Evolutionary conservation across 2,113 vertebrate species (phyloP), one percentile per base, ranked within the genome.

Genomic region (Peromyscus californicus): DNA sequence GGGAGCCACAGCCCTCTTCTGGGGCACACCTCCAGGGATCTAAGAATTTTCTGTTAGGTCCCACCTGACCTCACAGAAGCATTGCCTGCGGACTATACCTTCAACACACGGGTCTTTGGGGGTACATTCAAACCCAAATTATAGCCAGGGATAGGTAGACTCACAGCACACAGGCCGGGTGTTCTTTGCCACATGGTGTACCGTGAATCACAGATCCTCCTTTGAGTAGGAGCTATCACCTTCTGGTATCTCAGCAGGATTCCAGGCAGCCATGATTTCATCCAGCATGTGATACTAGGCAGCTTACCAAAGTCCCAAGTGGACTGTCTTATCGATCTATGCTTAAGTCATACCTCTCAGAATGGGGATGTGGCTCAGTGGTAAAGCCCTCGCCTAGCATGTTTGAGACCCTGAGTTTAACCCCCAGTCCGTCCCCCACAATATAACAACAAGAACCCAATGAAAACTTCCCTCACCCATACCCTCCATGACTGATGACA

Each of bases 171-270:
- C 51, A 29, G 70, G 19, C 7, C 42, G 80, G 80, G 31, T 67
- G 69, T 70, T 89, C 80, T 86, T 90, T 45, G 36, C 19, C 36
- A 8, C 39, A n/a, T 26, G 51, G 33, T 39, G 9, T 51, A 36
- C 85, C 67, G 4, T 39, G 65, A 93, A 67, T 78, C 83, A 31
- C 24, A 93, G 86, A 48, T 48, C n/a, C 39, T 42, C 54, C 61
- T 51, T 87, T 74, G 45, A 63, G 82, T 51, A 57, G 24, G 51
- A 42, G 21, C 5, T 57, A 31, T 9, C 51, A 19, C 69, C 72
- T 95, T 51, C 91, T 94, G 42, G 76, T 69, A n/a, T 70, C 84
- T 94, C 57, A 75, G 31, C 48, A 94, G 89, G 51, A 91, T 87
- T 69, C 42, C 7, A 2, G n/a, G 51, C 75, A 80, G 72, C 17